These are phyloP conservation scores for Spea bombifrons DNA, from an alignment of 2,113 vertebrate genomes.

Conservation along the genomic window DNA sequence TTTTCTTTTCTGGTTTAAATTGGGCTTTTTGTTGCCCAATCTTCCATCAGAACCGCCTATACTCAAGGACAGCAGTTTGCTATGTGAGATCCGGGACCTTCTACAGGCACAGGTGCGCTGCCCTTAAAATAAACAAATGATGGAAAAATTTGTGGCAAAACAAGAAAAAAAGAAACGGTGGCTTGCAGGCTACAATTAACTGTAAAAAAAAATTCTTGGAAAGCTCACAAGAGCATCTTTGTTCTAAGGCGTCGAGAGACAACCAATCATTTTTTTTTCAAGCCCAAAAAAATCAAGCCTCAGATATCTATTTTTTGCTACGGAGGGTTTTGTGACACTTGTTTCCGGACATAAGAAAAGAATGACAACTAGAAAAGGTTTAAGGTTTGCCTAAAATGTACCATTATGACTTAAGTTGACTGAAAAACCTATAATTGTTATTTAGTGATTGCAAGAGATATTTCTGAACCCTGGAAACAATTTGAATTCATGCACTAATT, in stretches of 20 bases:
- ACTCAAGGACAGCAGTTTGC: slow-evolving; percentile 43
- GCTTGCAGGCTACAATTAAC: slow-evolving; percentile 29
- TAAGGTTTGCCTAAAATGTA: neutral
- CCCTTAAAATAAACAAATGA: slow-evolving; percentile 46
- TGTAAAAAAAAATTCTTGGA: slow-evolving; percentile 35
- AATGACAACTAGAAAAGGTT: neutral
- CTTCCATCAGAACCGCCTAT: slow-evolving; percentile 38
- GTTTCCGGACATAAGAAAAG: slow-evolving; percentile 8
- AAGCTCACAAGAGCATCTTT: neutral
- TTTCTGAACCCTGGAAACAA: neutral
- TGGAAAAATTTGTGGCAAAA: slow-evolving; percentile 33
- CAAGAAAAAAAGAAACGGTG: slow-evolving; percentile 2
- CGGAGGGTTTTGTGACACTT: too few species aligned
- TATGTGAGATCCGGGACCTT: neutral
- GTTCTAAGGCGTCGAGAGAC: slow-evolving; percentile 22
- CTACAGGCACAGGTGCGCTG: slow-evolving; percentile 9
- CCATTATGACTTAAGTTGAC: neutral
- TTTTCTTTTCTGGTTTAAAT: slow-evolving; percentile 42
- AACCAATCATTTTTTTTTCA: slow-evolving; percentile 1
- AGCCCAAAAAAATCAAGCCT: neutral
- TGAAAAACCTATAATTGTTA: neutral
- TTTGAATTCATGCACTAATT: too few species aligned
- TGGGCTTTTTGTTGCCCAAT: slow-evolving; percentile 43
- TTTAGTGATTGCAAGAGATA: neutral
- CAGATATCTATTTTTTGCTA: slow-evolving; percentile 3